These are phyloP conservation scores for Eupithecia centaureata DNA, from an alignment of 2,888 invertebrate species.

Conservation along the genomic window DNA sequence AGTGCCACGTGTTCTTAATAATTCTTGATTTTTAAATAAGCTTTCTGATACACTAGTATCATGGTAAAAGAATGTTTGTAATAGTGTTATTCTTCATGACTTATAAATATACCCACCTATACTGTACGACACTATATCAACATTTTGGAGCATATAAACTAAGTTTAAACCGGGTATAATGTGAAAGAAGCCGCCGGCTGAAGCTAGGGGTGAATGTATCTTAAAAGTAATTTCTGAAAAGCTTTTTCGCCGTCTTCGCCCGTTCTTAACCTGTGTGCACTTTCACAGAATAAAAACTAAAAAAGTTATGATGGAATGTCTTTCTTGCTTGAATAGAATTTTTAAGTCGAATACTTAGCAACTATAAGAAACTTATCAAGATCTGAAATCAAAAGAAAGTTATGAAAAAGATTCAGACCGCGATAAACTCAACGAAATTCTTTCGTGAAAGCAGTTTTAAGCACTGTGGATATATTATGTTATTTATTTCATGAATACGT, in stretches of 20 bases:
- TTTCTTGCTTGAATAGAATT: constrained; percentile 16
- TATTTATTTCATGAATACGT: background rate
- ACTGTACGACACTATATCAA: too few species aligned
- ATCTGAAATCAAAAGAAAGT: constrained; percentile 19
- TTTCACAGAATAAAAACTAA: constrained; percentile 3
- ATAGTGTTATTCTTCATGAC: too few species aligned
- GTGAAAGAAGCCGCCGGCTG: background rate
- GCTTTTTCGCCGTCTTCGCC: background rate
- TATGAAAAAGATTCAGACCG: constrained; percentile 29
- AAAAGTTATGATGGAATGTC: constrained; percentile 15
- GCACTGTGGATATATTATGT: constrained; percentile 1
- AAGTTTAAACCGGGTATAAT: background rate
- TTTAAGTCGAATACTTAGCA: constrained; percentile 19
- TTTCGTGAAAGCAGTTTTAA: constrained; percentile 24
- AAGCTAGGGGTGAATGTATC: too few species aligned
- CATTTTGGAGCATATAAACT: too few species aligned
- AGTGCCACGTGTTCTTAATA: too few species aligned
- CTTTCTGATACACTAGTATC: too few species aligned
- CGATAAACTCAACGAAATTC: constrained; percentile 30
- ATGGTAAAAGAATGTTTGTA: too few species aligned
- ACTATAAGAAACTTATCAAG: constrained; percentile 10
- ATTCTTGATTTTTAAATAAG: too few species aligned
- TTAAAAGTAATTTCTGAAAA: background rate
- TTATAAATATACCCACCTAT: too few species aligned
- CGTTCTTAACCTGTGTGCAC: background rate